Base-by-base conservation (phyloP, 92 coral and sea anemone species). In the Meandrina meandrites region DNA sequence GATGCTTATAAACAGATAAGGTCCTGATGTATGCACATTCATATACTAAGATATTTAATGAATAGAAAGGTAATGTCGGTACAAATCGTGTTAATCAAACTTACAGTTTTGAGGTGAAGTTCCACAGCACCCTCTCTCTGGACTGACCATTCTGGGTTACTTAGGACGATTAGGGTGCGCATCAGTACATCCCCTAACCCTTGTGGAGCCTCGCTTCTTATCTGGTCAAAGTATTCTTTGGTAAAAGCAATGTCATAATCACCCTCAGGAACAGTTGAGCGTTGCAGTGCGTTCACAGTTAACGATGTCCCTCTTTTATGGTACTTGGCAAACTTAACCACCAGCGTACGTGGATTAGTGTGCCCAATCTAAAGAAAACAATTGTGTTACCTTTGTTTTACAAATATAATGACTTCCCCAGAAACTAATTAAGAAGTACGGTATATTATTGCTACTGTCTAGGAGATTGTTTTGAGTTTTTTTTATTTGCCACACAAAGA, bases 221-320 rank as follows among this genome's bases (percentile, higher is more conserved):
- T 48, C 24, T 73, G 7, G 47, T 86, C 89, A 86, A 86, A 80
- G 67, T 75, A 86, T 37, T 86, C 85, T 40, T 86, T 79, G 64
- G 89, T 86, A 51, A 86, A 86, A 1, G 89, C 85, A 79, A 86
- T 80, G 80, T 86, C 89, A 45, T 86, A 34, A 51, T 79, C 89
- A 5, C 0, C 36, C 5, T 79, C 67, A 5, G 7, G 0, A 35
- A 86, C 85, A n/a, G 4, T 37, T 53, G 89, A 71, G 24, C 47
- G 57, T 27, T 86, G 89, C 37, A 78, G 48, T 50, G 17, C 35
- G 32, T 84, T 76, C 66, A 85, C 82, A 13, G 66, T 27, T 36
- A 17, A 24, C 1, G 30, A 60, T 24, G 68, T 30, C 56, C 85
- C 85, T 53, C 18, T 57, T 19, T 86, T 70, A 34, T 69, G 45